Percentiles rank a stretch among this genome's conserved stretches.
These are phyloP conservation scores for Linnaemya vulpina DNA, from an alignment of 2,888 invertebrate species.

Conservation along the genomic window DNA sequence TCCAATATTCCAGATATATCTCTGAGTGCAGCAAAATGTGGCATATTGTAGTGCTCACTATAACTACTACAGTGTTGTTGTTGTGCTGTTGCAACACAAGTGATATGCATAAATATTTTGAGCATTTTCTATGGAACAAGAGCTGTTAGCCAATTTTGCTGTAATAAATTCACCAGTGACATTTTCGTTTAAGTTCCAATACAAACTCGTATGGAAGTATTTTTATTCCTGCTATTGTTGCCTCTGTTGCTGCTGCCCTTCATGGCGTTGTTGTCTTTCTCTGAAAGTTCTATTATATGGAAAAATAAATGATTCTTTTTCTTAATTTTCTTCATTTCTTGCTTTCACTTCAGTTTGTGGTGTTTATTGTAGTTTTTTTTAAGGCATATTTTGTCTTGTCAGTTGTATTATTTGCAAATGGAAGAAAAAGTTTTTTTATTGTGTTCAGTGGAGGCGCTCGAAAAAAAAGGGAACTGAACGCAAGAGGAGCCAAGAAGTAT, in stretches of 20 bases:
- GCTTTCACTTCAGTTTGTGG: slow-evolving; percentile 11
- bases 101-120: slow-evolving; percentile 61
- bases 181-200: slow-evolving; percentile 60
- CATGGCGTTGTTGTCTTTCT: slow-evolving; percentile 16
- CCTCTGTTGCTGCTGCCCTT: slow-evolving; percentile 20
- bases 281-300: slow-evolving; percentile 8
- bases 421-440: background rate
- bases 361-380: slow-evolving; percentile 34
- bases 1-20: background rate
- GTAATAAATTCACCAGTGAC: slow-evolving; percentile 68
- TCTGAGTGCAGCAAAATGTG: slow-evolving; percentile 15
- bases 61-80: too few species aligned
- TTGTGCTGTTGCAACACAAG: slow-evolving; percentile 55
- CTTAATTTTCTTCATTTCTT: slow-evolving; percentile 2
- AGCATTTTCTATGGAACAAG: slow-evolving; percentile 42
- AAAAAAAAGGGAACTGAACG: background rate
- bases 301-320: slow-evolving; percentile 22
- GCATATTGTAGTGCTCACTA: slow-evolving; percentile 33
- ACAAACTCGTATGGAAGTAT: background rate
- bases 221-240: background rate
- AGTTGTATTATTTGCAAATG: slow-evolving; percentile 24
- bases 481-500: slow-evolving; percentile 37
- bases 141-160: slow-evolving; percentile 65
- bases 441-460: slow-evolving; percentile 4
- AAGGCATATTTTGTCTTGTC: slow-evolving; percentile 44